Evolutionary conservation across 30 jellyfish, hydroid and myxozoan genomes (phyloP).

Genomic region (Pseudorhiza aurosa): DNA sequence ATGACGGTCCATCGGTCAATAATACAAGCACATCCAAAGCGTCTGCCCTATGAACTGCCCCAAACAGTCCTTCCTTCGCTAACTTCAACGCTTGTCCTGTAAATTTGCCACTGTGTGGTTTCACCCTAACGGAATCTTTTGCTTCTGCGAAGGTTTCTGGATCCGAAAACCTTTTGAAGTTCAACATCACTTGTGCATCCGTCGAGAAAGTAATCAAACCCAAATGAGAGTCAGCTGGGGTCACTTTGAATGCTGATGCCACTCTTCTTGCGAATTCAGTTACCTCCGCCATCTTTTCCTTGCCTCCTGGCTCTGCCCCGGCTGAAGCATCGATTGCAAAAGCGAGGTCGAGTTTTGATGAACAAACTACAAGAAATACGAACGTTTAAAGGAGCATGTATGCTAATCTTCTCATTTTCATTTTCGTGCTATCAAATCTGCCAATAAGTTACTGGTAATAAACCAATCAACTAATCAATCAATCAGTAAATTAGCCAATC

Average conservation of each 20-base stretch:
- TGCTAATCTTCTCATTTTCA: too few relatives aligned
- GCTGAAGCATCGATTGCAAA: conserved; percentile 98
- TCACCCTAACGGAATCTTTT: conserved; percentile 91
- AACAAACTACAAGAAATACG: conserved; percentile 80
- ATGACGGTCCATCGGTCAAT: conserved; percentile 93
- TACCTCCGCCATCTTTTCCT: conserved; percentile 96
- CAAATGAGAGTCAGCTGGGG: conserved; percentile 90
- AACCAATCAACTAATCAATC: neutral
- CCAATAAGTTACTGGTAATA: too few relatives aligned
- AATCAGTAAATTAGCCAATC: neutral
- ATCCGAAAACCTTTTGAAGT: conserved; percentile 88
- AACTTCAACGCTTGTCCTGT: conserved; percentile 94
- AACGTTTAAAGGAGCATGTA: too few relatives aligned
- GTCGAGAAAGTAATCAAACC: conserved; percentile 95
- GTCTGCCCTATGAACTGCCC: conserved; percentile 88
- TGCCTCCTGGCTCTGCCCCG: conserved; percentile 99
- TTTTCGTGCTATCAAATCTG: too few relatives aligned
- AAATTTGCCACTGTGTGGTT: conserved; percentile 91
- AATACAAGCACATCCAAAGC: conserved; percentile 89
- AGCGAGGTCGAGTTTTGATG: conserved; percentile 94
- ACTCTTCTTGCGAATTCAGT: conserved; percentile 96
- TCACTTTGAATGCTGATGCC: conserved; percentile 93
- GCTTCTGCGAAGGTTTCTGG: conserved; percentile 93
- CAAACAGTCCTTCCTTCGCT: conserved; percentile 90
- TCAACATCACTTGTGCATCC: conserved; percentile 96